Evolutionary conservation across 2,113 vertebrate genomes (phyloP).

Genomic region (Salminus brasiliensis): DNA sequence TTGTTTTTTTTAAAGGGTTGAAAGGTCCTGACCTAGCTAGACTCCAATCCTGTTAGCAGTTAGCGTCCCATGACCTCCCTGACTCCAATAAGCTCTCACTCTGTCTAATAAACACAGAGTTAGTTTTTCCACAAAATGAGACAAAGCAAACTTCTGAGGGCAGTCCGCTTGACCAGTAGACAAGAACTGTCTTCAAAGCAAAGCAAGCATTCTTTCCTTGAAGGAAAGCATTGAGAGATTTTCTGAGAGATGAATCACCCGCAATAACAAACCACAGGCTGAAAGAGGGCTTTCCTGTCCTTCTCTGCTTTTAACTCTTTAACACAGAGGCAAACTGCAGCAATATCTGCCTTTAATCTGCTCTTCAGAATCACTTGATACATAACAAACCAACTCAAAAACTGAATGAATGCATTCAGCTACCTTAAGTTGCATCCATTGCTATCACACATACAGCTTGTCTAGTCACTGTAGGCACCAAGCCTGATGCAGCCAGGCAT

Average conservation of each 20-base stretch:
- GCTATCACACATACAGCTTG: no score
- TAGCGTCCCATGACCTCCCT: neutral
- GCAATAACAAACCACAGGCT: constrained; percentile 1
- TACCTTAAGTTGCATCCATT: no score
- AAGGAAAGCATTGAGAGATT: neutral
- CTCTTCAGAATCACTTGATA: no score
- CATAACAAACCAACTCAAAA: no score
- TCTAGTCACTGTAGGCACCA: no score
- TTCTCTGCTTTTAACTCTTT: neutral
- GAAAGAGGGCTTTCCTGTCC: neutral
- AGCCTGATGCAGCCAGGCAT: no score
- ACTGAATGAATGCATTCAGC: no score
- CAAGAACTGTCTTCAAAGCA: neutral
- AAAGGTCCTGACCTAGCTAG: no score
- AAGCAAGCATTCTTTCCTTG: constrained; percentile 18
- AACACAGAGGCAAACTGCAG: neutral
- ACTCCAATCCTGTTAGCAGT: no score
- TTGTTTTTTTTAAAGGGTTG: neutral
- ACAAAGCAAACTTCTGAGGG: neutral
- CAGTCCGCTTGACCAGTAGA: neutral
- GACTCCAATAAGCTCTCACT: neutral
- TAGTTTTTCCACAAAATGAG: neutral
- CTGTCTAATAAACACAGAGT: neutral
- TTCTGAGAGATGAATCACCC: constrained; percentile 6
- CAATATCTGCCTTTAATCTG: no score